phyloP scores from a whole-genome alignment of 2,797 vertebrate species.

The Cryptoprocta ferox region DNA sequence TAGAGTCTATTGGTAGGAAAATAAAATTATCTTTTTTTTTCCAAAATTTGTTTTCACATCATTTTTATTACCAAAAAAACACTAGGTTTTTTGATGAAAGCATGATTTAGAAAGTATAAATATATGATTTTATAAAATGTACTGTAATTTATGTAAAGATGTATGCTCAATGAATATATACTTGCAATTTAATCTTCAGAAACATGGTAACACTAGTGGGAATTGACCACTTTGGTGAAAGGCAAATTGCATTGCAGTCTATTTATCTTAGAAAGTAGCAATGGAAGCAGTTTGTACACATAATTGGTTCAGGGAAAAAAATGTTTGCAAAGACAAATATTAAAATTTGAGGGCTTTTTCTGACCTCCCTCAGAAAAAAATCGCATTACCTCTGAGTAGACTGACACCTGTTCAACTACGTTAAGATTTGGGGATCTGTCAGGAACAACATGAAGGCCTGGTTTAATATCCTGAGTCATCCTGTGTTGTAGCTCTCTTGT shows the following conservation, averaged over 20 bases:
- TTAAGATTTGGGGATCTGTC: background rate
- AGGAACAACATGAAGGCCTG: background rate
- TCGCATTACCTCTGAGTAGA: background rate
- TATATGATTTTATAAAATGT: background rate
- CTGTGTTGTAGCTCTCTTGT: background rate
- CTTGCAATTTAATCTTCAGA: background rate
- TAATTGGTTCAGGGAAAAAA: background rate
- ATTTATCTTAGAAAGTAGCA: conserved; percentile 76
- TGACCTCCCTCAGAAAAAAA: background rate
- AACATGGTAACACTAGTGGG: conserved; percentile 44
- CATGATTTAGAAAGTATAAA: background rate
- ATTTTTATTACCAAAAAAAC: background rate
- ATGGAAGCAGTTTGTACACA: background rate
- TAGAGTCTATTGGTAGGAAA: background rate
- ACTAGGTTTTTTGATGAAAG: background rate
- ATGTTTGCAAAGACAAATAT: background rate
- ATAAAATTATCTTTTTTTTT: background rate
- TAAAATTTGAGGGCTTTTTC: background rate
- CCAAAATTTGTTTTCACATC: background rate
- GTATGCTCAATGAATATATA: background rate
- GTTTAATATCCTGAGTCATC: background rate
- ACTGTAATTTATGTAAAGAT: background rate
- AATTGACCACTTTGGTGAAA: conserved; percentile 78
- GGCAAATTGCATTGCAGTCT: conserved; percentile 56
- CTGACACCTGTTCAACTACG: background rate